These are phyloP conservation scores for Laothoe populi DNA, from an alignment of 2,888 invertebrate species.

Conservation along the genomic window DNA sequence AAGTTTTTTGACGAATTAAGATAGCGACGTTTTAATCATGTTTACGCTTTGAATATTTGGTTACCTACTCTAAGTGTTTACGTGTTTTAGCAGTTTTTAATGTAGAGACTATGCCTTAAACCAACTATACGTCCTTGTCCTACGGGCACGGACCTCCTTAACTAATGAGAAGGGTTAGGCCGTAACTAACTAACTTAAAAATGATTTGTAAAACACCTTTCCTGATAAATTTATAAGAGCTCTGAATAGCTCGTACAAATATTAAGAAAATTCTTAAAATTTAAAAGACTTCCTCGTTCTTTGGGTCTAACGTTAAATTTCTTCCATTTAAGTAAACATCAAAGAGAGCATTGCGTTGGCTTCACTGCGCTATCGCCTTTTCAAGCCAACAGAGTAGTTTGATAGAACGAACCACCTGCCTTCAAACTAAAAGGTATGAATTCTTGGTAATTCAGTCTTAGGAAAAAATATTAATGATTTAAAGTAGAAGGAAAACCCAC, in stretches of 20 bases:
- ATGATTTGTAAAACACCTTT: neutral
- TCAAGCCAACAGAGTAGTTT: conserved; percentile 4
- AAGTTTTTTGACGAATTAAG: too few relatives aligned
- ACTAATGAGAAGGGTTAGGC: too few relatives aligned
- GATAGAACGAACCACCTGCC: neutral
- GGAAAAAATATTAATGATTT: neutral
- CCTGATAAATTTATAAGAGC: neutral
- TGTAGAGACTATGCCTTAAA: too few relatives aligned
- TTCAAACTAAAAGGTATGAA: neutral
- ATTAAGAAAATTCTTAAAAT: conserved; percentile 14
- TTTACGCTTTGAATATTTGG: too few relatives aligned
- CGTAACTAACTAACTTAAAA: too few relatives aligned
- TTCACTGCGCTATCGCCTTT: conserved; percentile 10
- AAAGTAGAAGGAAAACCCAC: neutral
- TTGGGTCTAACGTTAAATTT: conserved; percentile 18
- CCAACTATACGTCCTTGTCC: too few relatives aligned
- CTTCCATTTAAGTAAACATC: conserved; percentile 39
- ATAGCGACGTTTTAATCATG: too few relatives aligned
- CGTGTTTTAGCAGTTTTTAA: too few relatives aligned
- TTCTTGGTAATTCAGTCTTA: conserved; percentile 7
- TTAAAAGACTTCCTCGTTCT: conserved; percentile 16
- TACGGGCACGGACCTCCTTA: too few relatives aligned
- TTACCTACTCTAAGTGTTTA: too few relatives aligned
- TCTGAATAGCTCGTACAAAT: conserved; percentile 10
- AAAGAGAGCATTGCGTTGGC: conserved; percentile 31